These are phyloP conservation scores for Ailuropoda melanoleuca DNA, from an alignment of 2,113 vertebrate species.

Conservation along the genomic window DNA sequence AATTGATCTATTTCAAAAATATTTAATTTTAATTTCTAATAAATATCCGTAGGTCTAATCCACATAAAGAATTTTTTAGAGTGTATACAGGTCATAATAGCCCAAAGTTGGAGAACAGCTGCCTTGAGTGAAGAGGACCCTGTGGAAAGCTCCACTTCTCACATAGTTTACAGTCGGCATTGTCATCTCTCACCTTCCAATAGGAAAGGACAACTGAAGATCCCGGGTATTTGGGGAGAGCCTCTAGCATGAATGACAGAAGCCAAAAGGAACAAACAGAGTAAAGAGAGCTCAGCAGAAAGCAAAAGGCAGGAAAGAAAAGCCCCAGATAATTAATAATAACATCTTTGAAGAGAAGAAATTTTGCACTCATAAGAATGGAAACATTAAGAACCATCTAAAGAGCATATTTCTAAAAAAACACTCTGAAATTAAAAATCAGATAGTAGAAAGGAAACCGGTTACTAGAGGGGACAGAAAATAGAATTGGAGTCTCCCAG, in stretches of 20 bases:
- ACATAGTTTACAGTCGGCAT: background rate
- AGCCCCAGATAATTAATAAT: background rate
- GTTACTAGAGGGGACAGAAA: background rate
- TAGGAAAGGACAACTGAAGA: background rate
- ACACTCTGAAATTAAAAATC: background rate
- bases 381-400: background rate
- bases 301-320: background rate
- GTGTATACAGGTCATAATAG: background rate
- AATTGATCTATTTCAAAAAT: background rate
- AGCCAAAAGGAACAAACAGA: background rate
- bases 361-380: background rate
- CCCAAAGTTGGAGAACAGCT: background rate
- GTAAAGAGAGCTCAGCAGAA: background rate
- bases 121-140: background rate
- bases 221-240: background rate
- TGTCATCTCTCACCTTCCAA: background rate
- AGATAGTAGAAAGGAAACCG: background rate
- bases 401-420: background rate
- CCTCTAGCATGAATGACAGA: background rate
- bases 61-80: background rate
- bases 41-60: background rate
- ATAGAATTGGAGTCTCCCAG: background rate
- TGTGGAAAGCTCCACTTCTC: background rate
- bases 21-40: background rate
- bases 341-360: background rate